Percentiles rank a stretch among this genome's conserved stretches.
phyloP scores from a whole-genome alignment of 2,888 invertebrate species.

The Stenchaetothrips biformis region DNA sequence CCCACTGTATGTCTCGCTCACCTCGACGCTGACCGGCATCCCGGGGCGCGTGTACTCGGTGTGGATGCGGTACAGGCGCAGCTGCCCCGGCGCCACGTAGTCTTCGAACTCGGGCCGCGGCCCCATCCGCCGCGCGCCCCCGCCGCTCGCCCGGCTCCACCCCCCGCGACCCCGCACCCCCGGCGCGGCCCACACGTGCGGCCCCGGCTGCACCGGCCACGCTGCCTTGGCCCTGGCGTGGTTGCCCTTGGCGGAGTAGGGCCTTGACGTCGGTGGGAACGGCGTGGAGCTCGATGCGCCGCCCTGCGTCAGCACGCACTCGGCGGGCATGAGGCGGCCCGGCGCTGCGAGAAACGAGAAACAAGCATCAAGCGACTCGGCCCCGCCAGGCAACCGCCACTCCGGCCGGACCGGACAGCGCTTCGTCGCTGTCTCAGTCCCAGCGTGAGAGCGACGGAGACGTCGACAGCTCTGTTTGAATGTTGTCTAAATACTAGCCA shows the following conservation, averaged over 20 bases:
- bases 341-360: background rate
- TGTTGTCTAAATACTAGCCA: too few relatives aligned
- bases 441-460: background rate
- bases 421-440: too few relatives aligned
- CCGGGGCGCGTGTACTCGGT: background rate
- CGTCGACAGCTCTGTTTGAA: too few relatives aligned
- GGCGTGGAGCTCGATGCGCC: background rate
- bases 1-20: background rate
- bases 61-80: constrained; percentile 19
- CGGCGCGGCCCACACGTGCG: background rate
- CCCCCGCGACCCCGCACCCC: background rate
- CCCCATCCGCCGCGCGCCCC: background rate
- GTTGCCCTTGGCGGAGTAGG: too few relatives aligned
- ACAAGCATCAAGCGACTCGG: background rate
- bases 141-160: background rate
- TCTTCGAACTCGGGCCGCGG: background rate
- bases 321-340: background rate
- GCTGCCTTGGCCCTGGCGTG: background rate
- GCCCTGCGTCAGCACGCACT: constrained; percentile 7
- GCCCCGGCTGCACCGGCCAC: constrained; percentile 3
- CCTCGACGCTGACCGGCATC: constrained; percentile 8
- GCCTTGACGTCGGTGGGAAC: background rate
- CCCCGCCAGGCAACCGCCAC: too few relatives aligned
- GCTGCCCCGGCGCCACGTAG: constrained; percentile 20
- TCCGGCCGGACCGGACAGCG: too few relatives aligned